Evolutionary conservation across 2,888 invertebrate genomes (phyloP), one percentile per base, ranked within the genome.

Genomic region (Dolichopus griseipennis): DNA sequence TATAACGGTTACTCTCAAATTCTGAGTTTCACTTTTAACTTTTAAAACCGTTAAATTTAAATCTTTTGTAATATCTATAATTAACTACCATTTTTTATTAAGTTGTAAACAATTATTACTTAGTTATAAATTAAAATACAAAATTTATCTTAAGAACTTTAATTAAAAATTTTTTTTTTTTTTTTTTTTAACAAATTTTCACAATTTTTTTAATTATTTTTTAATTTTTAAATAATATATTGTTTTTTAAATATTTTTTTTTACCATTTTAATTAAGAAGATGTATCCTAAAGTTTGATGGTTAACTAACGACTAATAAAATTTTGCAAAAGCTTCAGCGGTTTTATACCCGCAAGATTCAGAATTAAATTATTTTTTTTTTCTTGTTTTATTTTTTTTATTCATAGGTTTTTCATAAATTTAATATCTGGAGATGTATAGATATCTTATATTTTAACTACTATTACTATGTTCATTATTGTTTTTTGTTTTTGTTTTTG

Each of bases 291-390:
- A 43, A 43, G 43, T 4, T 43, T 43, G 43, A 43, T 43, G 15
- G 43, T 43, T 43, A 43, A 43, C 43, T 43, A 43, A 43, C 43
- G 43, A 43, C 43, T 43, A 43, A 43, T 43, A 43, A 43, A 43
- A 9, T 9, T 43, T 43, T 43, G 43, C 43, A 43, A 43, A 43
- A 43, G 43, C 43, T 43, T 43, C 43, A 43, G 8, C 12, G 6
- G 12, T 43, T 43, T 43, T 43, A 43, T 43, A 43, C 43, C 43
- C 43, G 12, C 43, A 43, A 43, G n/a, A n/a, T n/a, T 15, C 43
- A 43, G 43, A 43, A 43, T 12, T 43, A 10, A 15, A 9, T 43
- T 43, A 10, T 7, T 43, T 43, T 43, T 43, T 43, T 9, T 43
- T 43, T 43, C 12, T n/a, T n/a, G n/a, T n/a, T n/a, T n/a, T n/a